phyloP scores from a whole-genome alignment of 2,113 vertebrate genomes.

The Ascaphus truei region DNA sequence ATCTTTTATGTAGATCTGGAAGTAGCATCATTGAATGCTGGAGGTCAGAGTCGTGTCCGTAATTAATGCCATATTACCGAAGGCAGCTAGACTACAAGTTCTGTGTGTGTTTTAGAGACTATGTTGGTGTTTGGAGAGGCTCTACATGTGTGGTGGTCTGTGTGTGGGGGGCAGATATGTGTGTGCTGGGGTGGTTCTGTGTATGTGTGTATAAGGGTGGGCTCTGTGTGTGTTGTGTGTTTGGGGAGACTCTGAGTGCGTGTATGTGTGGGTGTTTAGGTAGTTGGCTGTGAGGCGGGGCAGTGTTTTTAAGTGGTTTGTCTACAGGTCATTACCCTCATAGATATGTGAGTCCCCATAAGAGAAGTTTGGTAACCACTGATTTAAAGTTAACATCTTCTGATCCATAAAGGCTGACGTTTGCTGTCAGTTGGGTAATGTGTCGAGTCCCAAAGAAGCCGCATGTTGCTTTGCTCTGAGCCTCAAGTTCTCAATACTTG shows the following conservation, averaged over 20 bases:
- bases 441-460: slow-evolving; percentile 89
- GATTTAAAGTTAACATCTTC: background rate
- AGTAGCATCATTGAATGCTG: too few species aligned
- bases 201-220: too few species aligned
- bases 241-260: too few species aligned
- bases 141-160: background rate
- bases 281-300: background rate
- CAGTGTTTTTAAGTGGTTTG: background rate
- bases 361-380: background rate
- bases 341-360: background rate
- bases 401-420: too few species aligned
- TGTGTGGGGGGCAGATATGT: too few species aligned
- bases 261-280: background rate
- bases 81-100: background rate
- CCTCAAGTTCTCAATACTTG: slow-evolving; percentile 95
- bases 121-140: background rate
- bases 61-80: background rate
- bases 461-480: slow-evolving; percentile 95
- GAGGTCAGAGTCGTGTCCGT: background rate
- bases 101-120: background rate
- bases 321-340: background rate
- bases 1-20: too few species aligned
- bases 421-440: slow-evolving; percentile 91
- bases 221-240: background rate
- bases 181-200: too few species aligned